Conservation (phyloP, 2,888 invertebrate genomes). For the Sminthurinus aureus region DNA sequence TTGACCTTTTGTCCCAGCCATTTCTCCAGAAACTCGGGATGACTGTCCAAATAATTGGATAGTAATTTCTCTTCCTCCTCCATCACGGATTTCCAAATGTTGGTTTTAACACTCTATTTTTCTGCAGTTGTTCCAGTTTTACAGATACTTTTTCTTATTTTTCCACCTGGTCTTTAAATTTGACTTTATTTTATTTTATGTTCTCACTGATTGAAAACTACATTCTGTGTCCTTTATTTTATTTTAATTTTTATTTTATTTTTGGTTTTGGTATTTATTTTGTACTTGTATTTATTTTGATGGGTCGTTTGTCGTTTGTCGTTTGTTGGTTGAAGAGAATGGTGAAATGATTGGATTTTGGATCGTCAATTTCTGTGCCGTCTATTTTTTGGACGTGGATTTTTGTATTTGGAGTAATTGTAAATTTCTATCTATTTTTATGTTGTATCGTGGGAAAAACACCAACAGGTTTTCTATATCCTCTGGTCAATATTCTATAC, state of each 20-base stretch:
- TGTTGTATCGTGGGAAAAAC: neutral
- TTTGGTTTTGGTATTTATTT: too few relatives aligned
- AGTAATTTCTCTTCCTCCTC: constrained; percentile 43
- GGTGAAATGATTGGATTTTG: neutral
- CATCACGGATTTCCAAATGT: neutral
- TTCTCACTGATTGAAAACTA: neutral
- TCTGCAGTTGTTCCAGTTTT: neutral
- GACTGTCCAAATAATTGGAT: constrained; percentile 66
- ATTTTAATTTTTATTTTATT: neutral
- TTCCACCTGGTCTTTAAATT: neutral
- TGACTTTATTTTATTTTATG: too few relatives aligned
- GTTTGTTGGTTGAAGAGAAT: neutral
- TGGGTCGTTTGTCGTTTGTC: neutral
- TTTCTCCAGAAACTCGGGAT: constrained; percentile 73
- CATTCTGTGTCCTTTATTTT: neutral
- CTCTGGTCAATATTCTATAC: too few relatives aligned
- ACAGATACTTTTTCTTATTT: neutral
- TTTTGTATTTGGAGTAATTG: neutral
- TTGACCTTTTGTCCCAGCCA: constrained; percentile 81
- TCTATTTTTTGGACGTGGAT: neutral
- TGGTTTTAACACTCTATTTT: neutral
- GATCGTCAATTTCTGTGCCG: neutral
- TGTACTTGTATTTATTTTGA: neutral
- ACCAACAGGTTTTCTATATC: neutral
- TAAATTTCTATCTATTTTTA: too few relatives aligned